phyloP scores from a whole-genome alignment of 2,797 vertebrate genomes.

The Phyllotis vaccarum region DNA sequence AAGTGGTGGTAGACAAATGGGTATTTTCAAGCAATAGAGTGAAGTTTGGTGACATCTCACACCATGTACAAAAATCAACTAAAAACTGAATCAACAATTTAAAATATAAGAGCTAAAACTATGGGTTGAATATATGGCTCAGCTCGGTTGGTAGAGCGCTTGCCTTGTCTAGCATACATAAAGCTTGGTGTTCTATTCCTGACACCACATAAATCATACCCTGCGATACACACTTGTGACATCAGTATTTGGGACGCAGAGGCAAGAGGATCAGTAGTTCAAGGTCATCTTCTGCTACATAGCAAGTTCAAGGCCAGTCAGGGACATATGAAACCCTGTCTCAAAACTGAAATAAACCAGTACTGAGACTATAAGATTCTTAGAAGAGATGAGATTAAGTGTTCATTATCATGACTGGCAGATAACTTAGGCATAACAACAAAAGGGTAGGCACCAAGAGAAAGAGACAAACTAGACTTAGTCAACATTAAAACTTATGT shows the following conservation, averaged over 20 bases:
- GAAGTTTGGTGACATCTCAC: not conserved
- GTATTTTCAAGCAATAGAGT: not conserved
- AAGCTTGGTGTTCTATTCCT: too few relatives aligned
- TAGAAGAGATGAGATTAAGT: not conserved
- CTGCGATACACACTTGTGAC: not conserved
- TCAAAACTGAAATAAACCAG: not conserved
- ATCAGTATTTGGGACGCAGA: not conserved
- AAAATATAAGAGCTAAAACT: not conserved
- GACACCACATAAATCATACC: not conserved
- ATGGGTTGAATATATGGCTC: not conserved
- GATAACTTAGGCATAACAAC: not conserved
- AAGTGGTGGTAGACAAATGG: not conserved
- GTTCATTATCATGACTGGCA: not conserved
- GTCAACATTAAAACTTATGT: not conserved
- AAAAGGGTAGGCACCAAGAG: not conserved
- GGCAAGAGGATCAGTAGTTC: not conserved
- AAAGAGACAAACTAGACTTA: not conserved
- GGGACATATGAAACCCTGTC: not conserved
- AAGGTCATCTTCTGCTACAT: not conserved
- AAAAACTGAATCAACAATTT: not conserved
- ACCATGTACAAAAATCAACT: not conserved
- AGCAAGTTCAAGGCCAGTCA: not conserved
- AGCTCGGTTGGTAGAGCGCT: not conserved
- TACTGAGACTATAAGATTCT: not conserved
- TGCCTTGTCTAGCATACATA: not conserved